Evolutionary conservation across 2,113 vertebrate species (phyloP).

Genomic region (Nothocercus julius): DNA sequence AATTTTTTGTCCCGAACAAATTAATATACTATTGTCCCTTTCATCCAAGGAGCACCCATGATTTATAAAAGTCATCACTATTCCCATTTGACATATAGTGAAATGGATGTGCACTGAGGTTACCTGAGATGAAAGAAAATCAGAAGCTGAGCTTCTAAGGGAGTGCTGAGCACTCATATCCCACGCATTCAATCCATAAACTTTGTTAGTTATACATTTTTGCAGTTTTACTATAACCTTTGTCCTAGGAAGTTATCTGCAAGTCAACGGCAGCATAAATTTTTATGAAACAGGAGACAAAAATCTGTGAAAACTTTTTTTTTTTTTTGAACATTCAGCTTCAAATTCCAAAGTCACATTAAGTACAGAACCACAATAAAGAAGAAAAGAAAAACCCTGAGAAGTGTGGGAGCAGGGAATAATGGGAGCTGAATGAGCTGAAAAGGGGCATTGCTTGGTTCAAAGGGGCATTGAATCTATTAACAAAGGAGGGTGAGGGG

Average conservation of each 20-base stretch:
- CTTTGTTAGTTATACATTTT: not conserved
- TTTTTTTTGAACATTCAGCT: not conserved
- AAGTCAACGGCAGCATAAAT: not conserved
- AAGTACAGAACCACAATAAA: not conserved
- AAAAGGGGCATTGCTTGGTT: slow-evolving; percentile 13
- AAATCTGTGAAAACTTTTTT: not conserved
- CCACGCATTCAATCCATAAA: not conserved
- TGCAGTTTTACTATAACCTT: slow-evolving; percentile 16
- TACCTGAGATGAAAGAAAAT: not conserved
- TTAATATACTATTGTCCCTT: not conserved
- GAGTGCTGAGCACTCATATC: not conserved
- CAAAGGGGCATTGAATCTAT: slow-evolving; percentile 24
- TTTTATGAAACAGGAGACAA: not conserved
- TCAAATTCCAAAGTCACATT: not conserved
- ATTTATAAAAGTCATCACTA: not conserved
- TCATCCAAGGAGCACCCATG: not conserved
- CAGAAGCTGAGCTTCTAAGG: not conserved
- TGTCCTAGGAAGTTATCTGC: not conserved
- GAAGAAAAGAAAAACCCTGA: not conserved
- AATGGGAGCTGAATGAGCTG: not conserved
- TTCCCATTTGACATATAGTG: not conserved
- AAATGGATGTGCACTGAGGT: not conserved
- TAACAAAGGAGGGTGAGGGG: not conserved
- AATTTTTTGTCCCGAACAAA: not conserved
- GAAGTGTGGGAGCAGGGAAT: not conserved